Evolutionary conservation across 2,113 vertebrate genomes (phyloP), one percentile per base, ranked within the genome.

Genomic region (Mystacornis crossleyi): DNA sequence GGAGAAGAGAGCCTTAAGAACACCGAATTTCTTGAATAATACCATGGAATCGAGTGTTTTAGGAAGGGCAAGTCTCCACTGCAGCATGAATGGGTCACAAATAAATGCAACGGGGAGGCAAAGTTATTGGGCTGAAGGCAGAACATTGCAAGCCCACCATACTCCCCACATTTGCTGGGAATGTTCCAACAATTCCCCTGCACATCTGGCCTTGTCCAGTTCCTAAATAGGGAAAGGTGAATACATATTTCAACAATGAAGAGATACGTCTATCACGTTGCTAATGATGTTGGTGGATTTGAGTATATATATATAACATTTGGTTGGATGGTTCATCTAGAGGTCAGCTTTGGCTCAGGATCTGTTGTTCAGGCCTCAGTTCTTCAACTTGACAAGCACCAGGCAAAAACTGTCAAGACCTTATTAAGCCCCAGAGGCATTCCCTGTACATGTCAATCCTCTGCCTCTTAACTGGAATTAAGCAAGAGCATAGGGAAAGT

Each of bases 121-220:
- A 70, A 42, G 61, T 42, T 8, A 16, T 23, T 8, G 43, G 31
- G 20, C 57, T 53, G 36, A 53, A 51, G 38, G 54, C 7, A 85
- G 53, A 38, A 53, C 2, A 18, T 5, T 8, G 1, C 71, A 65
- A 43, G 19, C 31, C 61, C 65, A 48, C 18, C 31, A 43, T 31
- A 3, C n/a, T 53, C 54, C 0, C 18, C 9, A 6, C 42, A 51
- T 45, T 58, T 26, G 21, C 53, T 86, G 29, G 47, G 43, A 38
- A 70, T 13, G 33, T 31, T 72, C 34, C 84, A 71, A 9, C 10
- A 17, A 25, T n/a, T 50, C 19, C 33, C 12, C 25, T 5, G 10
- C 48, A 47, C 0, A 0, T 23, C 26, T 2, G 1, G 26, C 38
- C 8, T 45, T 60, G 20, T 15, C 14, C 0, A 0, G 21, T 33